Conservation (phyloP, 2,113 vertebrate species). For the Poeciliopsis retropinna region DNA sequence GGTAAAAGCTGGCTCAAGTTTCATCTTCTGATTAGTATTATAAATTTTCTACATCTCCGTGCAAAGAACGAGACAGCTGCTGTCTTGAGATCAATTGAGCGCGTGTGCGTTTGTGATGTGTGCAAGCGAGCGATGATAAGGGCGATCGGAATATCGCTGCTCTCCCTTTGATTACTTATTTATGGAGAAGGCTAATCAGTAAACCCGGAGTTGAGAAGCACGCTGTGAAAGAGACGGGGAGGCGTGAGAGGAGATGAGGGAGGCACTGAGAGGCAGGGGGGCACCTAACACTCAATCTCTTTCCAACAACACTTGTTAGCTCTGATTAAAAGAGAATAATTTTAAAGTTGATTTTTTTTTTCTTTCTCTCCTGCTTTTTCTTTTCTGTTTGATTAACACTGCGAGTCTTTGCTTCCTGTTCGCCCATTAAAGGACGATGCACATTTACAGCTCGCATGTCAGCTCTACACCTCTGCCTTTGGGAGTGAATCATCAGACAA, state of each 20-base stretch:
- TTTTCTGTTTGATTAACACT: constrained; percentile 6
- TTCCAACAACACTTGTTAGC: constrained; percentile 39
- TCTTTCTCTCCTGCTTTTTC: neutral
- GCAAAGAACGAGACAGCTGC: neutral
- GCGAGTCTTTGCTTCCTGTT: constrained; percentile 37
- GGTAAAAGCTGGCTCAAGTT: neutral
- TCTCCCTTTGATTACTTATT: constrained; percentile 74
- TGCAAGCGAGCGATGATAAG: constrained; percentile 40
- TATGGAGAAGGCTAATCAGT: constrained; percentile 73
- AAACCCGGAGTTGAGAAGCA: constrained; percentile 60
- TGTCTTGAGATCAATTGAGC: neutral
- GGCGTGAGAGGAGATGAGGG: constrained; percentile 29
- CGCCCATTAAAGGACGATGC: constrained; percentile 13
- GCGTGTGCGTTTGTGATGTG: constrained; percentile 1
- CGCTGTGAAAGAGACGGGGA: constrained; percentile 44
- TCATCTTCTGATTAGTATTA: neutral
- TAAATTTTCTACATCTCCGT: neutral
- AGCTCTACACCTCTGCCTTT: constrained; percentile 19
- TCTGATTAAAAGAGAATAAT: constrained; percentile 31
- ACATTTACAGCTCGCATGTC: constrained; percentile 22
- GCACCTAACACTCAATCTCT: constrained; percentile 28
- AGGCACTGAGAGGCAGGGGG: constrained; percentile 23
- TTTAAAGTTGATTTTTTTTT: constrained; percentile 10
- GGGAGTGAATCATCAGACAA: constrained; percentile 47
- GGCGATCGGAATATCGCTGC: constrained; percentile 43